These are phyloP conservation scores for Choristoneura rosaceana DNA, from an alignment of 2,888 invertebrate species.

Conservation along the genomic window DNA sequence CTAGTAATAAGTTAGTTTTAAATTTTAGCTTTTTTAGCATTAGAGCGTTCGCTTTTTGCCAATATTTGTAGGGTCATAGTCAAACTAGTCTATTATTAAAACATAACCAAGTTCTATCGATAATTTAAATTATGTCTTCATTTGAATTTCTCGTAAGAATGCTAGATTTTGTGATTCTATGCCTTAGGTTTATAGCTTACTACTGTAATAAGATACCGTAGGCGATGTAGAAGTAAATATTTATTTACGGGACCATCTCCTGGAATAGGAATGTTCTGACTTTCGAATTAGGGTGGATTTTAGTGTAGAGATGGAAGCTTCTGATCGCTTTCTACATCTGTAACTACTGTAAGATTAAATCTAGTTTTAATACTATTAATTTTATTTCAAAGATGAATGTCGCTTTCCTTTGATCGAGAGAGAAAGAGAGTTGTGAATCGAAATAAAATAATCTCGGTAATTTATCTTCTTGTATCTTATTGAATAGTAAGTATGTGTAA, in stretches of 20 bases:
- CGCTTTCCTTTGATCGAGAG: slow-evolving; percentile 64
- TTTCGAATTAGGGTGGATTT: slow-evolving; percentile 61
- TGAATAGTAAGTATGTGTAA: slow-evolving; percentile 69
- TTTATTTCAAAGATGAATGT: slow-evolving; percentile 50
- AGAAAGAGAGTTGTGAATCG: slow-evolving; percentile 76
- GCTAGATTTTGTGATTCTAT: slow-evolving; percentile 75
- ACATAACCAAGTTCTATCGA: slow-evolving; percentile 56
- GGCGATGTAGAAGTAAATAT: slow-evolving; percentile 65
- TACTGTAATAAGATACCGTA: slow-evolving; percentile 59
- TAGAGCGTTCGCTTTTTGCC: slow-evolving; percentile 77
- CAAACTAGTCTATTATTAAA: slow-evolving; percentile 66
- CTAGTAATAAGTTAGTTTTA: slow-evolving; percentile 59
- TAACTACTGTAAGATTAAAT: slow-evolving; percentile 55
- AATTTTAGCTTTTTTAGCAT: slow-evolving; percentile 80
- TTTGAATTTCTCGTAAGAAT: slow-evolving; percentile 65
- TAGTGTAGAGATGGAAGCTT: slow-evolving; percentile 64
- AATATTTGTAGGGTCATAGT: slow-evolving; percentile 72
- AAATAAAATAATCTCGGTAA: slow-evolving; percentile 54
- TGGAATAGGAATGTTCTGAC: slow-evolving; percentile 70
- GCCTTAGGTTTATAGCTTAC: slow-evolving; percentile 67
- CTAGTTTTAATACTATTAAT: slow-evolving; percentile 64
- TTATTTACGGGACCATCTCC: slow-evolving; percentile 81
- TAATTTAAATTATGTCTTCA: slow-evolving; percentile 62
- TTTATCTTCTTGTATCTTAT: slow-evolving; percentile 55
- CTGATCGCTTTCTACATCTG: slow-evolving; percentile 65